Percentiles rank a stretch among this genome's conserved stretches.
phyloP scores from a whole-genome alignment of 2,888 invertebrate species.

The Tetranychus truncatus region DNA sequence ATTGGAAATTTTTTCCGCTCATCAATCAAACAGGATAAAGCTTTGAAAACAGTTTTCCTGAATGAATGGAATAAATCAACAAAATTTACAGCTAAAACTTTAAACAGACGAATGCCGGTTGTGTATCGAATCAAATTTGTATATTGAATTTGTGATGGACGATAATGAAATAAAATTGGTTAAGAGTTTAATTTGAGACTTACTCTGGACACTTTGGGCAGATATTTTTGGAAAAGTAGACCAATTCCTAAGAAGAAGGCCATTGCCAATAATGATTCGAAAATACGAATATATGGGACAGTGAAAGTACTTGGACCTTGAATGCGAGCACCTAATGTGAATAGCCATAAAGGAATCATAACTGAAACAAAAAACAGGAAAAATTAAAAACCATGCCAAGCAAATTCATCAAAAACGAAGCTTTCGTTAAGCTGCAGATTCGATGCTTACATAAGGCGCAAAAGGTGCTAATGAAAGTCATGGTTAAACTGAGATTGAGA shows the following conservation, averaged over 20 bases:
- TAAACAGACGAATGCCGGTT: background rate
- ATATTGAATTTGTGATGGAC: too few species aligned
- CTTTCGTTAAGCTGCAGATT: conserved; percentile 39
- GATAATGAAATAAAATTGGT: too few species aligned
- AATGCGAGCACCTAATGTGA: conserved; percentile 52
- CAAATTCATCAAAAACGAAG: background rate
- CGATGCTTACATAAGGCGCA: conserved; percentile 41
- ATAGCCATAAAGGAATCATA: conserved; percentile 77
- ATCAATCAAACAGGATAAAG: background rate
- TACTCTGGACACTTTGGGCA: conserved; percentile 29
- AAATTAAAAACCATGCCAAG: background rate
- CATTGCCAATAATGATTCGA: conserved; percentile 51
- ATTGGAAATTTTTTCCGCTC: too few species aligned
- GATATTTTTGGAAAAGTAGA: conserved; percentile 28
- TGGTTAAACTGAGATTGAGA: conserved; percentile 74
- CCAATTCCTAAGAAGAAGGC: conserved; percentile 48
- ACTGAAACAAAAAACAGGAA: conserved; percentile 14
- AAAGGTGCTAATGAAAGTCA: conserved; percentile 78
- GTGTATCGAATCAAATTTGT: too few species aligned
- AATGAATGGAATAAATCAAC: background rate
- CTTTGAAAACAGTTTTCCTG: background rate
- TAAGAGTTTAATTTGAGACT: conserved; percentile 22
- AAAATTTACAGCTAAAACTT: background rate
- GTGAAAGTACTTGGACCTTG: conserved; percentile 23
- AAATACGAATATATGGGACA: conserved; percentile 60